Evolutionary conservation across 2,888 invertebrate species (phyloP).

Genomic region (Aspidiotus rigidus): DNA sequence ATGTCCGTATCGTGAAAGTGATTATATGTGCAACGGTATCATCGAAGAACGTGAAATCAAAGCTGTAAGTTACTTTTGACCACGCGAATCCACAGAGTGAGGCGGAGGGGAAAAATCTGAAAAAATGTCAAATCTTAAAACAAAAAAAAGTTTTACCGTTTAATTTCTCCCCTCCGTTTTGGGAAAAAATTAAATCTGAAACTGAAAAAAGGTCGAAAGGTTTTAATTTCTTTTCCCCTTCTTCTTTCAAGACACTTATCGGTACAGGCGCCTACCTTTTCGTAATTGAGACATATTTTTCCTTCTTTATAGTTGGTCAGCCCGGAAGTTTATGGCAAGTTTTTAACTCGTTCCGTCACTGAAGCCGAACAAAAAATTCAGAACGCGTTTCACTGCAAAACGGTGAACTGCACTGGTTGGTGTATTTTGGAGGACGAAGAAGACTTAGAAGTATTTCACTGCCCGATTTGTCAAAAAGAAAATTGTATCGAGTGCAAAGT

Average conservation of each 20-base stretch:
- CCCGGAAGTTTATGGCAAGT: slow-evolving; percentile 62
- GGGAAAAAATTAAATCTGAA: no score
- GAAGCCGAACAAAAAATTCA: slow-evolving; percentile 72
- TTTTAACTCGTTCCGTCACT: slow-evolving; percentile 67
- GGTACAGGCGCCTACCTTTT: no score
- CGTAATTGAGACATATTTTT: background rate
- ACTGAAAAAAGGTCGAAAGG: no score
- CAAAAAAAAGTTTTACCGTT: background rate
- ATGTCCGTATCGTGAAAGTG: slow-evolving; percentile 71
- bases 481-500: slow-evolving; percentile 85
- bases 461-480: slow-evolving; percentile 67
- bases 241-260: background rate
- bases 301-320: slow-evolving; percentile 51
- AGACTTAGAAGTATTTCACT: slow-evolving; percentile 66
- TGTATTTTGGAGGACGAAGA: slow-evolving; percentile 83
- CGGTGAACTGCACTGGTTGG: slow-evolving; percentile 80
- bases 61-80: slow-evolving; percentile 47
- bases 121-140: background rate
- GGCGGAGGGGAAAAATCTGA: background rate
- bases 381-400: slow-evolving; percentile 80
- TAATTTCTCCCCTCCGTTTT: no score
- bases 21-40: slow-evolving; percentile 61
- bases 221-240: background rate
- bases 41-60: slow-evolving; percentile 77
- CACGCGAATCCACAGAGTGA: no score